A percentile compares a stretch with the other conserved stretches of the same genome.
Conservation (phyloP, 1,140 invertebrate species). For the Euura saliciscinereae region DNA sequence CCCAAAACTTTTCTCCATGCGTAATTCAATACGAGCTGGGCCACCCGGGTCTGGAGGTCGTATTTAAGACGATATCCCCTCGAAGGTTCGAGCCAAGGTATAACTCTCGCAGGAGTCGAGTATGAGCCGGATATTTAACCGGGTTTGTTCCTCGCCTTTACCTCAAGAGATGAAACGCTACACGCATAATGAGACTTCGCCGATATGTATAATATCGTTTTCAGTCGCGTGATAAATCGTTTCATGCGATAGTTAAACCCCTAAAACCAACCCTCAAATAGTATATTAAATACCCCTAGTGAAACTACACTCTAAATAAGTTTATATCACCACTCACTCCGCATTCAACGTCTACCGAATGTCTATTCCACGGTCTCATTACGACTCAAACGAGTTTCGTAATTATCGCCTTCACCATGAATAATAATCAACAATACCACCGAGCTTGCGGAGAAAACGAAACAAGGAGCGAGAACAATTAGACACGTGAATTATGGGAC, state of each 20-base stretch:
- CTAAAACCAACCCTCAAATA: constrained; percentile 22
- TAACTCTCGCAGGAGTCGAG: background rate
- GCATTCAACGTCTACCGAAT: too few species aligned
- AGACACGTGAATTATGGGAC: background rate
- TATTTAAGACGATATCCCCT: background rate
- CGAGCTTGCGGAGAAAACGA: too few species aligned
- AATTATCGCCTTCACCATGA: background rate
- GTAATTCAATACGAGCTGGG: constrained; percentile 44
- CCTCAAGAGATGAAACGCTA: too few species aligned
- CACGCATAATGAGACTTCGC: too few species aligned
- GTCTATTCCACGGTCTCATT: background rate
- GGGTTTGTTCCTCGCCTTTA: too few species aligned
- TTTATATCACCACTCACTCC: constrained; percentile 19
- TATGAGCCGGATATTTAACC: background rate
- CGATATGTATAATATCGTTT: too few species aligned
- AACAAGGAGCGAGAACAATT: too few species aligned
- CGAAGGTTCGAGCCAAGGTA: too few species aligned
- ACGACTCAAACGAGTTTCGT: background rate
- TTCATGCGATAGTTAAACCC: background rate
- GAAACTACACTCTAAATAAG: constrained; percentile 40
- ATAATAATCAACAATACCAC: too few species aligned
- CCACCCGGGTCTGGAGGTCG: background rate
- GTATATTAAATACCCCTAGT: constrained; percentile 28
- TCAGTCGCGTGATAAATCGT: too few species aligned
- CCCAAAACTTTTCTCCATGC: constrained; percentile 45